These are phyloP conservation scores for Taenaris catops DNA, from an alignment of 2,888 invertebrate species.

Conservation along the genomic window DNA sequence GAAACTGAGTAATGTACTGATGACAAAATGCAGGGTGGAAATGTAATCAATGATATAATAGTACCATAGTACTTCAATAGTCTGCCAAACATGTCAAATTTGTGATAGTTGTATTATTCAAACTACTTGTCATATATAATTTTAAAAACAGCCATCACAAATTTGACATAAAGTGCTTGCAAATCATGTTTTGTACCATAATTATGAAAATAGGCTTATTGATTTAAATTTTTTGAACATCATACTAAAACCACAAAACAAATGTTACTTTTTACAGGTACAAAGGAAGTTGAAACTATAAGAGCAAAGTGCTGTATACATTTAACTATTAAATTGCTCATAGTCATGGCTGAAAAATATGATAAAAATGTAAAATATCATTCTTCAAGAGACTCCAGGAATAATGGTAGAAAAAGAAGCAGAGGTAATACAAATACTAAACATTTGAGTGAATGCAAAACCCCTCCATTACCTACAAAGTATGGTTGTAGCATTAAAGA, in stretches of 20 bases:
- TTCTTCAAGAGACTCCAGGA: constrained; percentile 38
- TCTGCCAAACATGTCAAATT: constrained; percentile 45
- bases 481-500: constrained; percentile 47
- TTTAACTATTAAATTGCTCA: constrained; percentile 23
- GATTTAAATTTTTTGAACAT: constrained; percentile 10
- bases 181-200: constrained; percentile 16
- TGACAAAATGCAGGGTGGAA: constrained; percentile 64
- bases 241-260: constrained; percentile 22
- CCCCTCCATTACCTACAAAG: constrained; percentile 56
- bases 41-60: constrained; percentile 74
- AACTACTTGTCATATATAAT: constrained; percentile 10
- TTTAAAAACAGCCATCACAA: constrained; percentile 25
- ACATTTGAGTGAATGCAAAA: constrained; percentile 46
- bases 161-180: constrained; percentile 30
- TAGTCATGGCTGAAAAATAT: constrained; percentile 44
- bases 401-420: constrained; percentile 35
- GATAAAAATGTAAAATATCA: constrained; percentile 36
- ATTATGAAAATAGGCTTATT: constrained; percentile 16
- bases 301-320: constrained; percentile 26
- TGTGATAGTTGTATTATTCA: constrained; percentile 40
- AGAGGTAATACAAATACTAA: constrained; percentile 27
- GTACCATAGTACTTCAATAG: constrained; percentile 47
- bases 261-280: constrained; percentile 51
- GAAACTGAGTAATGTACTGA: constrained; percentile 53
- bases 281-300: constrained; percentile 12